phyloP scores from a whole-genome alignment of 2,113 vertebrate species.

The Pachycephala philippinensis region DNA sequence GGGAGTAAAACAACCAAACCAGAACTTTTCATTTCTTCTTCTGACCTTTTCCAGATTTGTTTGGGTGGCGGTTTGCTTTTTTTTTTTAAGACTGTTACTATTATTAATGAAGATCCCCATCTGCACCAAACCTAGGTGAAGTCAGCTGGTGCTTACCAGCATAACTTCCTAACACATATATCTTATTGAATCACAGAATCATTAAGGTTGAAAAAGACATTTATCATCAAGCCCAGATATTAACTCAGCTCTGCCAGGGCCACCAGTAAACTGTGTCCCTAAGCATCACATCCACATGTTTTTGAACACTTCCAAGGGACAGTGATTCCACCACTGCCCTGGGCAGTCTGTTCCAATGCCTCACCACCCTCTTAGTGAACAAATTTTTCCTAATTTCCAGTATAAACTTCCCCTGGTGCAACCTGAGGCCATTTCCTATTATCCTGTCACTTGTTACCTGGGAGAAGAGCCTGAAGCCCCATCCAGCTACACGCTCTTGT shows the following conservation, averaged over 20 bases:
- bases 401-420: no score
- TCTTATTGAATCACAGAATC: background rate
- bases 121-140: background rate
- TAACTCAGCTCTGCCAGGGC: background rate
- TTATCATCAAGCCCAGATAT: background rate
- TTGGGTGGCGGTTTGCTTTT: background rate
- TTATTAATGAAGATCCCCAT: background rate
- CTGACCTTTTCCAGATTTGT: background rate
- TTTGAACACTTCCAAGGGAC: background rate
- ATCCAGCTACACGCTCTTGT: no score
- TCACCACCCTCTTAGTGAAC: background rate
- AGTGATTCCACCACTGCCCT: background rate
- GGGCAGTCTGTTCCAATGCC: background rate
- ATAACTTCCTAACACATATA: accelerated
- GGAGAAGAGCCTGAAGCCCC: no score
- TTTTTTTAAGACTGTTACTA: background rate
- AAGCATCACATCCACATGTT: accelerated
- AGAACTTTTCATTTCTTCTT: background rate
- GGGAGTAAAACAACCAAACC: background rate
- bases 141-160: background rate
- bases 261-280: background rate
- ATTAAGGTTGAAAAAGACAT: background rate
- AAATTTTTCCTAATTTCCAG: no score
- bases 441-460: no score
- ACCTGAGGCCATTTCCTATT: no score